Conservation (phyloP, 2,888 invertebrate species). For the Lagria hirta region DNA sequence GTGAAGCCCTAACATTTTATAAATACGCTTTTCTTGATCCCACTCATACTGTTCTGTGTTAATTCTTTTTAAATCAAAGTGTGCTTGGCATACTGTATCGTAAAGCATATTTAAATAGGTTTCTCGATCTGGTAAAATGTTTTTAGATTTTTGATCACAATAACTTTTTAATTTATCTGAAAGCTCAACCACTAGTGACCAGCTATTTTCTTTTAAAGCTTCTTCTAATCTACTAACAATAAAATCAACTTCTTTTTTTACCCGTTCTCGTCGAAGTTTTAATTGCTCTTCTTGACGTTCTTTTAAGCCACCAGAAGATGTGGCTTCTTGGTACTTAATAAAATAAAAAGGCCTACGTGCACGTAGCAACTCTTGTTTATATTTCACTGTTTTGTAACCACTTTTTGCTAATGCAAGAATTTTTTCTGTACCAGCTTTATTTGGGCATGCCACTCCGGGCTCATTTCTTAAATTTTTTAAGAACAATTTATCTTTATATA, state of each 20-base stretch:
- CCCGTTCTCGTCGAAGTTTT: constrained; percentile 43
- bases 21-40: constrained; percentile 45
- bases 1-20: constrained; percentile 45
- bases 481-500: constrained; percentile 55
- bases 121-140: constrained; percentile 51
- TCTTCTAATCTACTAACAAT: constrained; percentile 46
- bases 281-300: constrained; percentile 44
- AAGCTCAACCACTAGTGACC: constrained; percentile 36
- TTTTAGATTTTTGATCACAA: constrained; percentile 51
- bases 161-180: constrained; percentile 52
- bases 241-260: constrained; percentile 49
- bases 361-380: constrained; percentile 53
- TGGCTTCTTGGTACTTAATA: constrained; percentile 49
- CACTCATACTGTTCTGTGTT: constrained; percentile 36
- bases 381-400: constrained; percentile 46
- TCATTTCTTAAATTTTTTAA: constrained; percentile 46
- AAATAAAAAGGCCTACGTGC: constrained; percentile 55
- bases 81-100: constrained; percentile 51
- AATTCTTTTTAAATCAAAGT: constrained; percentile 53
- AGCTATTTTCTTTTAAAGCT: constrained; percentile 38
- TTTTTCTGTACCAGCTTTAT: constrained; percentile 43
- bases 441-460: constrained; percentile 48
- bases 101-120: constrained; percentile 51
- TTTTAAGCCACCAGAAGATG: constrained; percentile 43
- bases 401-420: constrained; percentile 44